Percentiles rank a stretch among this genome's conserved stretches.
Conservation (phyloP, 1,140 invertebrate genomes). For the Aradophagus sp. region DNA sequence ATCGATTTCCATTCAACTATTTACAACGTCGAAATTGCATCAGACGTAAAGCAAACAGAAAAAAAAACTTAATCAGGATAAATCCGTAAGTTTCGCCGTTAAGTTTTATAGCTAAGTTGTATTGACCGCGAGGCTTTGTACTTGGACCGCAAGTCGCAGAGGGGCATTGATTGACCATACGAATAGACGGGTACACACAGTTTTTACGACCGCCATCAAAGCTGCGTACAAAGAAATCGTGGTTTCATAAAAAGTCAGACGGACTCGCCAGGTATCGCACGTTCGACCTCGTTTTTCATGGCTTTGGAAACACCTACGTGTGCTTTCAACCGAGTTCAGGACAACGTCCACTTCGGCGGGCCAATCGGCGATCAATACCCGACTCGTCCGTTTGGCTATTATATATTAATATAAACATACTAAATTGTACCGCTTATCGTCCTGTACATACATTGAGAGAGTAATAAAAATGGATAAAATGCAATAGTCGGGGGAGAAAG, state of each 20-base stretch:
- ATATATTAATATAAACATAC: constrained; percentile 48
- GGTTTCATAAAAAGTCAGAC: constrained; percentile 34
- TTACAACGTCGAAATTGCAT: too few species aligned
- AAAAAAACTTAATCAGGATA: too few species aligned
- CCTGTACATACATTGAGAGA: constrained; percentile 35
- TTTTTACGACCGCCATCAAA: constrained; percentile 58
- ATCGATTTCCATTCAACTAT: constrained; percentile 16
- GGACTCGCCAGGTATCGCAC: constrained; percentile 40
- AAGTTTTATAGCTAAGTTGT: too few species aligned
- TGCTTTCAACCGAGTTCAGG: too few species aligned
- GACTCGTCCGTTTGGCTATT: constrained; percentile 16
- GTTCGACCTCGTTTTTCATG: constrained; percentile 32
- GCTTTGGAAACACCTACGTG: too few species aligned
- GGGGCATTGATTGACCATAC: constrained; percentile 49
- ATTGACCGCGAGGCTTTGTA: background rate
- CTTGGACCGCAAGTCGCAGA: constrained; percentile 26
- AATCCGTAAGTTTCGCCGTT: too few species aligned
- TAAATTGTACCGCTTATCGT: constrained; percentile 18
- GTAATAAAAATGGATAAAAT: constrained; percentile 57
- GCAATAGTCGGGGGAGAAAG: constrained; percentile 29
- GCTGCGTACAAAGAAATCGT: constrained; percentile 58
- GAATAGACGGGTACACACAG: constrained; percentile 54
- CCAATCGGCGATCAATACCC: constrained; percentile 26
- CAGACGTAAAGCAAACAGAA: too few species aligned
- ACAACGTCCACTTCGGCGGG: too few species aligned